Evolutionary conservation across 1,140 invertebrate species (phyloP).

Genomic region (Lepeophtheirus salmonis): DNA sequence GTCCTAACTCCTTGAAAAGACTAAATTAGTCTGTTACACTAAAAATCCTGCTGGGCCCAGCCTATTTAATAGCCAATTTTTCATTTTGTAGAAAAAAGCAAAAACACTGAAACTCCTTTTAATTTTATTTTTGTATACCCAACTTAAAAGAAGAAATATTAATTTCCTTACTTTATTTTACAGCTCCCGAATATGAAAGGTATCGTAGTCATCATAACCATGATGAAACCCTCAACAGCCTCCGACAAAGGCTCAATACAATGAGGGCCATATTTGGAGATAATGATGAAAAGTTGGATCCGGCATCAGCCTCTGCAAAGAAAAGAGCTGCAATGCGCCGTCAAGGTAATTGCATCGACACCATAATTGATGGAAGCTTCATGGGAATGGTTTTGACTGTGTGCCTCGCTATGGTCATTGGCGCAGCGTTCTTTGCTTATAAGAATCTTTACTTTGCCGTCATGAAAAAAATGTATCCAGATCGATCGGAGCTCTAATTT

Average conservation of each 20-base stretch:
- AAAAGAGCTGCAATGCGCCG: background rate
- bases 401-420: constrained; percentile 49
- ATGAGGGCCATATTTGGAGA: constrained; percentile 12
- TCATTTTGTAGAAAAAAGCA: too few species aligned
- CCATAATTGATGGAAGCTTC: constrained; percentile 25
- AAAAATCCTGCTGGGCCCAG: too few species aligned
- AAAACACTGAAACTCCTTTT: too few species aligned
- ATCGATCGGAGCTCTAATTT: background rate
- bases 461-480: constrained; percentile 33
- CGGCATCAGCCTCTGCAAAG: background rate
- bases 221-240: background rate
- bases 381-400: constrained; percentile 53
- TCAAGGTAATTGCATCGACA: constrained; percentile 8
- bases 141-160: too few species aligned
- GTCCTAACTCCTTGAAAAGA: too few species aligned
- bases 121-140: too few species aligned
- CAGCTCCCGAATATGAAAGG: background rate
- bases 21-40: too few species aligned
- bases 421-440: constrained; percentile 58
- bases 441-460: constrained; percentile 60
- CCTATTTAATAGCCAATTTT: too few species aligned
- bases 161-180: background rate
- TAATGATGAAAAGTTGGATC: background rate
- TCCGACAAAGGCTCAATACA: background rate
- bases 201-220: background rate